phyloP scores from a whole-genome alignment of 1,140 invertebrate genomes.

The Cherax destructor region DNA sequence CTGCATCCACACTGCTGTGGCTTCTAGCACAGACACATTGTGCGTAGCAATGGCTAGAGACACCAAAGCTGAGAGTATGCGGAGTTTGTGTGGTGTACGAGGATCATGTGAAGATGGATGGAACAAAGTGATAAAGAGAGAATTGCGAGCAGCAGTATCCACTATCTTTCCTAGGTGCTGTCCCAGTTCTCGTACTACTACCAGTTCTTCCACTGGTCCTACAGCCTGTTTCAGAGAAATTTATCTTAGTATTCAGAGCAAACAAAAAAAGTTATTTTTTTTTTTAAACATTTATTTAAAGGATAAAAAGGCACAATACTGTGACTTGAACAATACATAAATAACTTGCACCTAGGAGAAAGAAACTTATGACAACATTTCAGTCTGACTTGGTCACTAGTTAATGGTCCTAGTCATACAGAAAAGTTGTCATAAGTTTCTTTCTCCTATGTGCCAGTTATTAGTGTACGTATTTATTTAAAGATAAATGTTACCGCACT shows the following conservation, averaged over 20 bases:
- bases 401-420: too few species aligned
- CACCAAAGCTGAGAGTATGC: conserved; percentile 48
- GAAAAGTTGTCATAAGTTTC: background rate
- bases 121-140: conserved; percentile 60
- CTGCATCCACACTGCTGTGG: conserved; percentile 66
- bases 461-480: background rate
- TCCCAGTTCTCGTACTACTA: conserved; percentile 51
- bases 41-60: conserved; percentile 58
- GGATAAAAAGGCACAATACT: too few species aligned
- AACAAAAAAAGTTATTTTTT: too few species aligned
- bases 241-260: too few species aligned
- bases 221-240: conserved; percentile 35
- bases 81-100: conserved; percentile 53
- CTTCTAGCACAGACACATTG: conserved; percentile 55
- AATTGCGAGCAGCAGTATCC: conserved; percentile 49
- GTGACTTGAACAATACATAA: too few species aligned
- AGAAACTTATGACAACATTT: too few species aligned
- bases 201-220: conserved; percentile 52
- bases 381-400: too few species aligned
- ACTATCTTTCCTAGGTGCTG: conserved; percentile 46
- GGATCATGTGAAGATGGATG: conserved; percentile 59
- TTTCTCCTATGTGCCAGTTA: too few species aligned
- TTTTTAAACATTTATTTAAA: too few species aligned
- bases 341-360: too few species aligned
- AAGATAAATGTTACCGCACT: background rate